Evolutionary conservation across 2,113 vertebrate species (phyloP), one percentile per base, ranked within the genome.

Genomic region (Psettodes erumei): DNA sequence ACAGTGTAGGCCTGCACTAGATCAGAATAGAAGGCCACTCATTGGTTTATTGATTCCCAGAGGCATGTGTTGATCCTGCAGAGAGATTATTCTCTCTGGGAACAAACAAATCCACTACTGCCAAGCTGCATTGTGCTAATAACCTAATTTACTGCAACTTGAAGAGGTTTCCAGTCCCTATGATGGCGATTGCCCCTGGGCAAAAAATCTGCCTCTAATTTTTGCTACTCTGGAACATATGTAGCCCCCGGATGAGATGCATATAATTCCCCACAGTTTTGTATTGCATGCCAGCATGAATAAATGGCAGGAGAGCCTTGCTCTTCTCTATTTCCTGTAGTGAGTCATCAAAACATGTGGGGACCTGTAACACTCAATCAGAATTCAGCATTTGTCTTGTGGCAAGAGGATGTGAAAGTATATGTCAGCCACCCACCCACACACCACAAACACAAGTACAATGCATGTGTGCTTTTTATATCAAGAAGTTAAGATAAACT

Each of bases 321-420:
- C 42, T 48, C 27, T 10, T 61, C 32, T 8, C 38, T 54, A 54
- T 23, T 45, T 25, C 38, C 53, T 43, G 60, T 11, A 51, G 15
- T 75, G 64, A 86, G 55, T 81, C 73, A 83, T 43, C 1, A 40
- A 72, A 83, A 75, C 54, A 76, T 71, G 73, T 54, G 55, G 54
- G 1, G 62, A 58, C 40, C 40, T 1, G 8, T 21, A 50, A 59
- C 51, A 71, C 38, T 59, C 8, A 50, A 38, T 50, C 18, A 40
- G n/a, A 68, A 54, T 71, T 54, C 33, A 32, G 48, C 47, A 10
- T 75, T 48, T 33, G 50, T 73, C 43, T n/a, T n/a, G n/a, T 67
- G 42, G 40, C 32, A 21, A 43, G 43, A 54, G 32, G 28, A 51
- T 16, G 23, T 65, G 47, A 72, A 45, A 32, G 2, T 19, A 47